These are phyloP conservation scores for Dipus sagitta DNA, from an alignment of 2,797 vertebrate genomes.

Conservation along the genomic window DNA sequence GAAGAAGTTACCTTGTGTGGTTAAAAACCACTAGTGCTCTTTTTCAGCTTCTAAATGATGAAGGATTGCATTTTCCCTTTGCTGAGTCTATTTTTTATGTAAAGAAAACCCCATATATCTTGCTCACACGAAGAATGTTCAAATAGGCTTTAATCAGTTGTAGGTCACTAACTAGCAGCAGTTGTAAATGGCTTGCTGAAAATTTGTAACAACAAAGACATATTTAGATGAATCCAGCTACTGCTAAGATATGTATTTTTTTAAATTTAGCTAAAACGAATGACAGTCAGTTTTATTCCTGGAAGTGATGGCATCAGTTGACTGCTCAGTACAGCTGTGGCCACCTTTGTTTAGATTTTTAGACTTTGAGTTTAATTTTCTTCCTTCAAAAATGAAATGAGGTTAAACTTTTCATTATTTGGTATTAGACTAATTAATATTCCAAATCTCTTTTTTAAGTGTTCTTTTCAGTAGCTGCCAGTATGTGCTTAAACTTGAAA, in stretches of 20 bases:
- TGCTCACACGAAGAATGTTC: conserved; percentile 52
- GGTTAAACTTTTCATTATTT: conserved; percentile 25
- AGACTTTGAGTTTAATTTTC: conserved; percentile 69
- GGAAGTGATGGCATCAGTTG: conserved; percentile 70
- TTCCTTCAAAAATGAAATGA: conserved; percentile 50
- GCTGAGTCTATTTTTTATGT: neutral
- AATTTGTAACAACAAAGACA: conserved; percentile 51
- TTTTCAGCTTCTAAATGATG: neutral
- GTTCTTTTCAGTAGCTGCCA: conserved; percentile 6
- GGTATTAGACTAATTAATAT: conserved; percentile 14
- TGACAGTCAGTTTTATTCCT: conserved; percentile 67
- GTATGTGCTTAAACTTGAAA: neutral
- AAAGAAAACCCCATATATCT: neutral
- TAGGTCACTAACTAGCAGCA: conserved; percentile 10
- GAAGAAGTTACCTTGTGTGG: neutral
- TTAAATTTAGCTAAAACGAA: conserved; percentile 81
- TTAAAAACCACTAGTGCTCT: neutral
- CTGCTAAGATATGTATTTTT: conserved; percentile 74
- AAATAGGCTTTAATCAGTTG: conserved; percentile 47
- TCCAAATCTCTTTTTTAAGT: neutral
- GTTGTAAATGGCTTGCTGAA: conserved; percentile 68
- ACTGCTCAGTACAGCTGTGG: conserved; percentile 76
- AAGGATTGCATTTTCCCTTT: neutral
- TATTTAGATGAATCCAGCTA: conserved; percentile 74
- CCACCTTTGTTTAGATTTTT: conserved; percentile 71